Conservation (phyloP, 92 coral and sea anemone genomes). For the Scolanthus callimorphus region DNA sequence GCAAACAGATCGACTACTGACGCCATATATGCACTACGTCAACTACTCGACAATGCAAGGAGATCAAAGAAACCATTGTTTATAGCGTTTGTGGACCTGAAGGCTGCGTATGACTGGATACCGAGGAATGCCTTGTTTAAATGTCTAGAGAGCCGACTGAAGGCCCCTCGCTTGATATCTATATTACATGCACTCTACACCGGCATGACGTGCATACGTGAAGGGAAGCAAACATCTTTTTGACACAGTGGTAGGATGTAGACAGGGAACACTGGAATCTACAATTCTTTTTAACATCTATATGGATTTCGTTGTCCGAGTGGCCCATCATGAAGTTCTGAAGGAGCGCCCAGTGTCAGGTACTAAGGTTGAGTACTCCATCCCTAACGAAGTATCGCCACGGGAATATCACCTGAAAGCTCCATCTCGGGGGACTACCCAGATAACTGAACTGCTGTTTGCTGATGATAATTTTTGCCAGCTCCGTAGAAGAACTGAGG, state of each 20-base stretch:
- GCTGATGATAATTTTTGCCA: too few relatives aligned
- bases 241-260: background rate
- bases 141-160: background rate
- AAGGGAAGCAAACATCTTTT: background rate
- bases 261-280: conserved; percentile 1
- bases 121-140: conserved; percentile 5
- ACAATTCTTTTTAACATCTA: too few relatives aligned
- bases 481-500: too few relatives aligned
- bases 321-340: background rate
- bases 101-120: conserved; percentile 1
- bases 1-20: background rate
- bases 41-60: conserved; percentile 1
- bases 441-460: too few relatives aligned
- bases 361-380: background rate
- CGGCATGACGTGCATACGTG: background rate
- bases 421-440: too few relatives aligned
- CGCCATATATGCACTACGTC: background rate
- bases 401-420: background rate
- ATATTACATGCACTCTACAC: conserved; percentile 2
- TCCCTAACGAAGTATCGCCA: too few relatives aligned
- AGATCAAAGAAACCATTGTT: background rate
- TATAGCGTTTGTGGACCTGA: conserved; percentile 8
- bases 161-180: background rate
- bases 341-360: background rate
- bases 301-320: background rate